phyloP scores from a whole-genome alignment of 2,888 invertebrate genomes.

The Brenthis daphne region DNA sequence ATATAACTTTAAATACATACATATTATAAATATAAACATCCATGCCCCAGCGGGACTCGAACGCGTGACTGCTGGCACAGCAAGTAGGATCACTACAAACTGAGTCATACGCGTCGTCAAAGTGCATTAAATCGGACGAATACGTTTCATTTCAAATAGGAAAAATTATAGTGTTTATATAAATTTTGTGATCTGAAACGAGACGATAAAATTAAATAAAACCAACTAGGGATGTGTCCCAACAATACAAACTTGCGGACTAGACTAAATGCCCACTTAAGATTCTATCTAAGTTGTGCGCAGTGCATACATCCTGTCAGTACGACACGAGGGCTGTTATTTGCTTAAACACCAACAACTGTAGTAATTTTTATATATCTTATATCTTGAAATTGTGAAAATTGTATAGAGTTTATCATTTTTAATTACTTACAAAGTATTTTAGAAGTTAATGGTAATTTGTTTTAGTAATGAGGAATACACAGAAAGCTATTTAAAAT shows the following conservation, averaged over 20 bases:
- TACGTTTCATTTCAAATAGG: too few species aligned
- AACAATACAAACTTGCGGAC: slow-evolving; percentile 15
- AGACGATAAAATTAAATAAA: neutral
- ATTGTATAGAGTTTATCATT: neutral
- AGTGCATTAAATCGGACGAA: too few species aligned
- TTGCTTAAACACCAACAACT: slow-evolving; percentile 19
- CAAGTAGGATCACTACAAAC: too few species aligned
- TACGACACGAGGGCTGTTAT: slow-evolving; percentile 20
- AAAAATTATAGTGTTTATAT: too few species aligned
- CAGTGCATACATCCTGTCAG: slow-evolving; percentile 27
- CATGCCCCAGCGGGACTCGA: too few species aligned
- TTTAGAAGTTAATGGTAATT: neutral
- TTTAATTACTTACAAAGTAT: too few species aligned
- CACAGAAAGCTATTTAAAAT: neutral
- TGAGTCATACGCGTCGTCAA: too few species aligned
- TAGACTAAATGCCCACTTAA: slow-evolving; percentile 18
- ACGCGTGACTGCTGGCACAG: too few species aligned
- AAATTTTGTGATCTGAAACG: too few species aligned
- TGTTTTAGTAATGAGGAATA: neutral
- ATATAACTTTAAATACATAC: too few species aligned
- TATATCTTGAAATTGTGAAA: slow-evolving; percentile 2
- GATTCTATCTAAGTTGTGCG: slow-evolving; percentile 26
- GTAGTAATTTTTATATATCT: slow-evolving; percentile 15
- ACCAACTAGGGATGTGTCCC: neutral
- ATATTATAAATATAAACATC: too few species aligned